Percentiles rank a stretch among this genome's conserved stretches.
Evolutionary conservation across 2,113 vertebrate species (phyloP).

Genomic region (Tursiops truncatus): DNA sequence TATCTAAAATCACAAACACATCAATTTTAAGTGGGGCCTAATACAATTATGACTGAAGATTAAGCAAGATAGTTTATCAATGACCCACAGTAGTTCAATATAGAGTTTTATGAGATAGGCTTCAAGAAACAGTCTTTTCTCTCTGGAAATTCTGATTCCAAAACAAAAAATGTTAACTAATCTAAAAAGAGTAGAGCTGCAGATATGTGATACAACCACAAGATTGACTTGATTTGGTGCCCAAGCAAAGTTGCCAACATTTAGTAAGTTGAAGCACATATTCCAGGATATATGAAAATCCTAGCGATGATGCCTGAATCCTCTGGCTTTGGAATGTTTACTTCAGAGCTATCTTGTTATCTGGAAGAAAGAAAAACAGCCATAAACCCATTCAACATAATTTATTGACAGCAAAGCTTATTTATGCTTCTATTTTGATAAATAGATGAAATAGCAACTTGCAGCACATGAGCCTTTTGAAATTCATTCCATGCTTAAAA

Average conservation of each 20-base stretch:
- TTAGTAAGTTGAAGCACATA: neutral
- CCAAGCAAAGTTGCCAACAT: neutral
- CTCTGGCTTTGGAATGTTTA: constrained; percentile 19
- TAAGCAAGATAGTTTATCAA: neutral
- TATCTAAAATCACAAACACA: neutral
- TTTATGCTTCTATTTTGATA: constrained; percentile 51
- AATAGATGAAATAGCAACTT: constrained; percentile 52
- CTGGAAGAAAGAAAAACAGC: neutral
- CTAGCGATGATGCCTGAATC: neutral
- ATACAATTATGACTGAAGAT: neutral
- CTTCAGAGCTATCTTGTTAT: neutral
- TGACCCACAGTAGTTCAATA: neutral
- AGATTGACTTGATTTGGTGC: neutral
- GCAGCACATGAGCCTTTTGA: neutral
- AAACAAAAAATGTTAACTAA: neutral
- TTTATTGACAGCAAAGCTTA: constrained; percentile 41
- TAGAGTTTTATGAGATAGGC: neutral
- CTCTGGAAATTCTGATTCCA: neutral
- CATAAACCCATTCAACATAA: constrained; percentile 3
- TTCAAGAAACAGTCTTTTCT: neutral
- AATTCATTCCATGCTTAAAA: constrained; percentile 27
- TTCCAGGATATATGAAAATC: neutral
- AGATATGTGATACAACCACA: neutral
- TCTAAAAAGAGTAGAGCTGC: neutral
- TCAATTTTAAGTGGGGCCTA: neutral